Evolutionary conservation across 1,140 invertebrate genomes (phyloP).

Genomic region (Yoshiicerus persimilis): DNA sequence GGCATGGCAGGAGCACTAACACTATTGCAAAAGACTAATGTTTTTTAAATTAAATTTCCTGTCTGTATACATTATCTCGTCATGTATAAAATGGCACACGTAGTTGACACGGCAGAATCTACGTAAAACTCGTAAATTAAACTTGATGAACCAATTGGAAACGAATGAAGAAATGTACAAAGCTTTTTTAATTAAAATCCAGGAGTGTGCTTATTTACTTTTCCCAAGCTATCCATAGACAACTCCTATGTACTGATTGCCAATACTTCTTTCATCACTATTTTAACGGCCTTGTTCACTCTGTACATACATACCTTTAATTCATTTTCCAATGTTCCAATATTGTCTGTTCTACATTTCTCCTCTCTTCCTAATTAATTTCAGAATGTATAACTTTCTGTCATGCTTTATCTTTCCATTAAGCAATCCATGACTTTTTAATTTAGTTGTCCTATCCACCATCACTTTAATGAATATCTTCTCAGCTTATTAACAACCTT

Average conservation of each 20-base stretch:
- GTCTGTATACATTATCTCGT: not conserved
- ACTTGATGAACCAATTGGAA: not conserved
- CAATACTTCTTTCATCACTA: not conserved
- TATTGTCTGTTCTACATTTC: not conserved
- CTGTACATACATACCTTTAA: not conserved
- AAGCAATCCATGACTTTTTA: not conserved
- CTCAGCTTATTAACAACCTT: no score
- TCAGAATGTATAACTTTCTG: not conserved
- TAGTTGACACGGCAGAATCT: not conserved
- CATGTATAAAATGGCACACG: not conserved
- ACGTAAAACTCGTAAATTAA: not conserved
- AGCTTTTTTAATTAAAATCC: not conserved
- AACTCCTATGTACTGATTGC: not conserved
- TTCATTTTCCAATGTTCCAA: not conserved
- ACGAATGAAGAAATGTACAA: not conserved
- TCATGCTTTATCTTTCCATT: not conserved
- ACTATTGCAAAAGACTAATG: not conserved
- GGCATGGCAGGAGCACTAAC: not conserved
- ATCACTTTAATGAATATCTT: not conserved
- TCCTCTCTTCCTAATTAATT: not conserved
- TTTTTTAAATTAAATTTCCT: not conserved
- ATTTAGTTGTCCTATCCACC: no score
- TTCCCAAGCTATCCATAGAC: not conserved
- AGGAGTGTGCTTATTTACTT: not conserved
- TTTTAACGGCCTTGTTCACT: not conserved